Percentiles rank a stretch among this genome's conserved stretches.
These are phyloP conservation scores for Strigamia transsilvanica DNA, from an alignment of 2,888 invertebrate genomes.

Conservation along the genomic window DNA sequence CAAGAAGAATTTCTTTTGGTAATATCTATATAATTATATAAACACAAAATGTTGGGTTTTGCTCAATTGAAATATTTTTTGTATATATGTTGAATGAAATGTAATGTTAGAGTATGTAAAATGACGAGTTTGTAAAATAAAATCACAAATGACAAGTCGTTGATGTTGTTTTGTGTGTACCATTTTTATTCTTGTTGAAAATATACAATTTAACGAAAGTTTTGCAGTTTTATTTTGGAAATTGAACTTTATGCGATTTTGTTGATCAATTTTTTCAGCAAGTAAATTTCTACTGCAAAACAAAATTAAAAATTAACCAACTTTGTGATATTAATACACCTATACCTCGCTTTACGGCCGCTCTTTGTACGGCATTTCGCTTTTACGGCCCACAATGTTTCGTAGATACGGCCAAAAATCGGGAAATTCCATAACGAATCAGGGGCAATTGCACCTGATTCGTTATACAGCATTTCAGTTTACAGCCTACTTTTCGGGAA, in stretches of 20 bases:
- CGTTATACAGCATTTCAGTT: too few relatives aligned
- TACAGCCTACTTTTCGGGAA: too few relatives aligned
- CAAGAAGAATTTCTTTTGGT: conserved; percentile 51
- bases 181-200: too few relatives aligned
- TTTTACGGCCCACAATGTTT: too few relatives aligned
- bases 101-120: conserved; percentile 15
- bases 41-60: not conserved
- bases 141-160: not conserved
- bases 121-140: conserved; percentile 21
- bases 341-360: too few relatives aligned
- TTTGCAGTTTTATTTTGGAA: not conserved
- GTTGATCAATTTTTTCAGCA: not conserved
- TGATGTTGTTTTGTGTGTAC: not conserved
- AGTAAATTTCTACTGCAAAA: not conserved
- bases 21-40: not conserved
- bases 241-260: not conserved
- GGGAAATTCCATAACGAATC: too few relatives aligned
- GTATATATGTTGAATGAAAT: conserved; percentile 17
- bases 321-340: too few relatives aligned
- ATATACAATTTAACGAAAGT: not conserved
- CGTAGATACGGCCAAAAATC: too few relatives aligned
- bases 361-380: too few relatives aligned
- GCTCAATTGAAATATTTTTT: conserved; percentile 41
- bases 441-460: too few relatives aligned
- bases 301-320: not conserved